Conservation (phyloP, 2,888 invertebrate species). For the Aplocera efformata region DNA sequence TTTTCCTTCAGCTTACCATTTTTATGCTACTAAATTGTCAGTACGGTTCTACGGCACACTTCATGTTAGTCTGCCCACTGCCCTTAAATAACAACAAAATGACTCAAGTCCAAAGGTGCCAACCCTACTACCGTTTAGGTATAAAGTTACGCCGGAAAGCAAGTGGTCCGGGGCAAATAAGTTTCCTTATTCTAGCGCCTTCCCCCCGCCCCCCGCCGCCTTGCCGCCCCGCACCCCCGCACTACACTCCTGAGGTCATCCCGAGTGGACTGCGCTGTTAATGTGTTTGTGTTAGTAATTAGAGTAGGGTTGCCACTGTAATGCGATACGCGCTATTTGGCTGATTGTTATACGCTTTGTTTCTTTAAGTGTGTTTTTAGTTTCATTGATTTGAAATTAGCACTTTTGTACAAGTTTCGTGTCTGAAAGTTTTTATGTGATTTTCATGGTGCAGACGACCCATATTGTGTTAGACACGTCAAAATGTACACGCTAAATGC, state of each 20-base stretch:
- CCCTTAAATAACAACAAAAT: background rate
- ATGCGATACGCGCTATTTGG: constrained; percentile 26
- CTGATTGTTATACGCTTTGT: constrained; percentile 22
- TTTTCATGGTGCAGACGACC: too few relatives aligned
- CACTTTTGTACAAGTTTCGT: too few relatives aligned
- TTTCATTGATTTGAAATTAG: background rate
- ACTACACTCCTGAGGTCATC: constrained; percentile 19
- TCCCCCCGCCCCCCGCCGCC: constrained; percentile 13
- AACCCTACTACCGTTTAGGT: constrained; percentile 55
- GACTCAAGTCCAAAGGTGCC: constrained; percentile 14
- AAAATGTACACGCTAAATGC: too few relatives aligned
- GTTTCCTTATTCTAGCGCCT: constrained; percentile 55
- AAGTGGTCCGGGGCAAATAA: constrained; percentile 63
- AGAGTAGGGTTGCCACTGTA: constrained; percentile 27
- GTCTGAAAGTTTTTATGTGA: too few relatives aligned
- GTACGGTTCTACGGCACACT: too few relatives aligned
- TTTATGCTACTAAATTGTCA: too few relatives aligned
- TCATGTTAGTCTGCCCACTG: background rate
- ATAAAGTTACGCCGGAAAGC: constrained; percentile 58
- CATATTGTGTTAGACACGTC: too few relatives aligned
- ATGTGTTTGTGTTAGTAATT: constrained; percentile 59
- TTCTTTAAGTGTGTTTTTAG: background rate
- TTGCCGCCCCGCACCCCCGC: constrained; percentile 8
- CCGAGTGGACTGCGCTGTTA: constrained; percentile 23
- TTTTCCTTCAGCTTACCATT: too few relatives aligned